These are phyloP conservation scores for Ctenosaura bakeri DNA, from an alignment of 2,797 vertebrate species.

Conservation along the genomic window DNA sequence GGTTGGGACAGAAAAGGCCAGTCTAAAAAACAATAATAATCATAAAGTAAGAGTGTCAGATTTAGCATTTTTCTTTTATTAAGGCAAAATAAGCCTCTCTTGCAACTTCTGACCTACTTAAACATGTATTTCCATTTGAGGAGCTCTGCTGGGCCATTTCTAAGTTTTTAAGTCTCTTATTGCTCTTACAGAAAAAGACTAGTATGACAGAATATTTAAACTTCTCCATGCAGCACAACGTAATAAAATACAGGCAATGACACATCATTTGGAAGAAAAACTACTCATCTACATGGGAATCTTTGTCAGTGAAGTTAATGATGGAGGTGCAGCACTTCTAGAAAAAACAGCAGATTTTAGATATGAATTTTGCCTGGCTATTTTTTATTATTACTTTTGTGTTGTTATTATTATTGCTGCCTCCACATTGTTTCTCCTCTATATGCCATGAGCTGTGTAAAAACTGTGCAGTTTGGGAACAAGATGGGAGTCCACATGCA, in stretches of 20 bases:
- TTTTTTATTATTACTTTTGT: no score
- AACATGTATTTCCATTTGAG: neutral
- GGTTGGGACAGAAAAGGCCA: slow-evolving; percentile 47
- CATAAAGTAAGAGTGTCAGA: slow-evolving; percentile 35
- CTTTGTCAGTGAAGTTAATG: neutral
- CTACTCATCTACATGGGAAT: neutral
- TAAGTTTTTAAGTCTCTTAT: neutral
- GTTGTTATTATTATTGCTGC: no score
- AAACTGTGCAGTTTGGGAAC: neutral
- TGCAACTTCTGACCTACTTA: neutral
- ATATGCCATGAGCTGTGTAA: neutral
- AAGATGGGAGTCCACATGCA: neutral
- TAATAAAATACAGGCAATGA: neutral
- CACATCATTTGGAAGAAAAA: neutral
- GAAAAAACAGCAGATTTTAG: neutral
- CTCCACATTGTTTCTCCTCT: no score
- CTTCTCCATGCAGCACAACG: neutral
- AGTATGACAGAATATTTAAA: neutral
- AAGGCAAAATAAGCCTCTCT: neutral
- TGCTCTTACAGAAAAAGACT: neutral
- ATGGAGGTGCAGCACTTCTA: neutral
- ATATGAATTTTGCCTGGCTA: no score
- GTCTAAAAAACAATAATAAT: slow-evolving; percentile 59
- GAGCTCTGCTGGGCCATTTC: neutral
- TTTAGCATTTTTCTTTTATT: neutral